A percentile compares a stretch with the other conserved stretches of the same genome.
Evolutionary conservation across 2,888 invertebrate species (phyloP).

Genomic region (Leucophenga maculata): DNA sequence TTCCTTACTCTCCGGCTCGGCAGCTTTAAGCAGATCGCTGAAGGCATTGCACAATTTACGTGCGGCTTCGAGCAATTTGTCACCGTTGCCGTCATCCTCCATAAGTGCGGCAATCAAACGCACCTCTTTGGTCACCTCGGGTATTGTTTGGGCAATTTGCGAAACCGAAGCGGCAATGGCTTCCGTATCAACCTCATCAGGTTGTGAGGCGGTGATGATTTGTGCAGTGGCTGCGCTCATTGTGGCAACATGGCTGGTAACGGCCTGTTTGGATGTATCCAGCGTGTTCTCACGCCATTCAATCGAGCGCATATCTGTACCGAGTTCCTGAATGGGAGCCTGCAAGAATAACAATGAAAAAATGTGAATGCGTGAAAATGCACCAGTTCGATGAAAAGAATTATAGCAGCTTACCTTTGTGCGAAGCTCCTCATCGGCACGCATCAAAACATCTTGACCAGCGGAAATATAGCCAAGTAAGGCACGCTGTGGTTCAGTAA

Average conservation of each 20-base stretch:
- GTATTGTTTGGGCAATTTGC: conserved; percentile 95
- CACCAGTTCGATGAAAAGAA: background rate
- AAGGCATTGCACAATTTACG: conserved; percentile 93
- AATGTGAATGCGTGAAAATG: background rate
- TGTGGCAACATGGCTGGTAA: conserved; percentile 96
- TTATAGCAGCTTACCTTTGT: conserved; percentile 67
- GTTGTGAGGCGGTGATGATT: conserved; percentile 91
- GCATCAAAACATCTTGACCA: conserved; percentile 89
- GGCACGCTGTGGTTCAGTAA: conserved; percentile 94
- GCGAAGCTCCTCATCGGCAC: conserved; percentile 85
- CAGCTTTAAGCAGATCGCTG: conserved; percentile 93
- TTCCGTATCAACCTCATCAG: conserved; percentile 94
- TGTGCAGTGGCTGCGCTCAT: conserved; percentile 99
- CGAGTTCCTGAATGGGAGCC: conserved; percentile 80
- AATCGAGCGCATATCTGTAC: conserved; percentile 87
- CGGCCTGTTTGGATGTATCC: conserved; percentile 95
- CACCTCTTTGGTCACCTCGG: conserved; percentile 91
- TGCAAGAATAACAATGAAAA: conserved; percentile 37
- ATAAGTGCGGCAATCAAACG: conserved; percentile 92
- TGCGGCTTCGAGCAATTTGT: conserved; percentile 91
- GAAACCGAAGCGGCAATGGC: conserved; percentile 97
- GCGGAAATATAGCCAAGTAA: conserved; percentile 91
- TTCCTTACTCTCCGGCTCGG: conserved; percentile 95
- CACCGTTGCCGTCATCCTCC: conserved; percentile 89
- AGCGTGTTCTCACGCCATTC: conserved; percentile 96